phyloP scores from a whole-genome alignment of 2,797 vertebrate genomes.

The Bradypodion ventrale region DNA sequence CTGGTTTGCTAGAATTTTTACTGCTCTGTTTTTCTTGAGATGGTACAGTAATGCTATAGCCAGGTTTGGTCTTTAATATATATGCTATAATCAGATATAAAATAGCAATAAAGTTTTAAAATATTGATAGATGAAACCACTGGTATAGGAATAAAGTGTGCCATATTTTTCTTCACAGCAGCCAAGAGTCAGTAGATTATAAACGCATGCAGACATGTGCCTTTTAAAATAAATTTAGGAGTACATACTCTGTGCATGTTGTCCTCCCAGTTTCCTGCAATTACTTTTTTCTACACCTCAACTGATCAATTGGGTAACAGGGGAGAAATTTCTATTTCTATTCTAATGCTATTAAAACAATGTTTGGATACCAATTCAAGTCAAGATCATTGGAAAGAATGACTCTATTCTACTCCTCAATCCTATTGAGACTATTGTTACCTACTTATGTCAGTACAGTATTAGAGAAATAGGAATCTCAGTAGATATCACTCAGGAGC shows the following conservation, averaged over 20 bases:
- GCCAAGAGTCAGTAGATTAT: background rate
- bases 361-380: too few species aligned
- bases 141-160: background rate
- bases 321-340: background rate
- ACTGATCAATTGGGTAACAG: background rate
- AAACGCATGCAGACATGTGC: background rate
- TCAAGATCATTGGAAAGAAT: too few species aligned
- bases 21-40: background rate
- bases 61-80: background rate
- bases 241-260: background rate
- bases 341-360: too few species aligned
- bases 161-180: background rate
- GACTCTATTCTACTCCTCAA: too few species aligned
- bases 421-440: too few species aligned
- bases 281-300: background rate
- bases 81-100: background rate
- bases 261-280: background rate
- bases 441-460: too few species aligned
- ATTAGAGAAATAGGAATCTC: too few species aligned
- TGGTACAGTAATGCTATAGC: conserved; percentile 4
- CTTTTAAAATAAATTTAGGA: background rate
- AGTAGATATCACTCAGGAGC: too few species aligned
- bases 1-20: background rate
- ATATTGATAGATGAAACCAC: background rate
- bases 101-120: background rate